Percentiles rank a stretch among this genome's conserved stretches.
phyloP scores from a whole-genome alignment of 2,797 vertebrate genomes.

The Crypturellus tataupa region DNA sequence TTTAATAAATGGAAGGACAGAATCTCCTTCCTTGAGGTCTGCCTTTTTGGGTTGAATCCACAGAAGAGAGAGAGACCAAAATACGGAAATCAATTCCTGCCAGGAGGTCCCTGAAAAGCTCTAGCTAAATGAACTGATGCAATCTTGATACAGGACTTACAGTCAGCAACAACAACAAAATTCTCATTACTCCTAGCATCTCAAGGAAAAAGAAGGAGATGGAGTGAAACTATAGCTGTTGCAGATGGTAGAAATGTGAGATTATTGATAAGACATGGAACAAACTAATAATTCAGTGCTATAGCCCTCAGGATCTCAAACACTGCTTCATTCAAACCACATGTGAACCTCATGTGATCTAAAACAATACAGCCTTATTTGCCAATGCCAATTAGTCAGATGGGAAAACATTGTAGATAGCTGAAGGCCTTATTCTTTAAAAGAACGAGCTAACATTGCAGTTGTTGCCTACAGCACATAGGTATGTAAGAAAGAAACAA shows the following conservation, averaged over 20 bases:
- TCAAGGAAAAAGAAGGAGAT: conserved; percentile 53
- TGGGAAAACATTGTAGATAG: conserved; percentile 34
- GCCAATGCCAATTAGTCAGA: conserved; percentile 23
- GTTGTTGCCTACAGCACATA: neutral
- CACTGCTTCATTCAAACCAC: neutral
- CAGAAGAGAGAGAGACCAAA: conserved; percentile 67
- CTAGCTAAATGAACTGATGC: conserved; percentile 76
- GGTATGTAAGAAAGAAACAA: neutral
- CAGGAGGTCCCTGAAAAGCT: conserved; percentile 69
- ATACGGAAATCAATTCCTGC: conserved; percentile 73
- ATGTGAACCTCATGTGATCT: conserved; percentile 13
- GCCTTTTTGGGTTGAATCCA: conserved; percentile 53
- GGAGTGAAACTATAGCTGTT: conserved; percentile 27
- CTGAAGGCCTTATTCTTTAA: neutral
- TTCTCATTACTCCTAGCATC: conserved; percentile 70
- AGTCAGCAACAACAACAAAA: conserved; percentile 51
- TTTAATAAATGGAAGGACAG: conserved; percentile 37
- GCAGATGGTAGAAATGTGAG: conserved; percentile 60
- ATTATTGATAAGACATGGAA: conserved; percentile 53
- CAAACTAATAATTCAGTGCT: neutral
- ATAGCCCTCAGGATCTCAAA: neutral
- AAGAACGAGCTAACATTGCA: neutral
- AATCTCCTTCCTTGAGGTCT: conserved; percentile 52
- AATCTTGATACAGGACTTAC: conserved; percentile 65
- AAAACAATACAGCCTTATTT: conserved; percentile 46